Base-by-base conservation (phyloP, 2,888 invertebrate genomes). In the Microctonus brassicae region DNA sequence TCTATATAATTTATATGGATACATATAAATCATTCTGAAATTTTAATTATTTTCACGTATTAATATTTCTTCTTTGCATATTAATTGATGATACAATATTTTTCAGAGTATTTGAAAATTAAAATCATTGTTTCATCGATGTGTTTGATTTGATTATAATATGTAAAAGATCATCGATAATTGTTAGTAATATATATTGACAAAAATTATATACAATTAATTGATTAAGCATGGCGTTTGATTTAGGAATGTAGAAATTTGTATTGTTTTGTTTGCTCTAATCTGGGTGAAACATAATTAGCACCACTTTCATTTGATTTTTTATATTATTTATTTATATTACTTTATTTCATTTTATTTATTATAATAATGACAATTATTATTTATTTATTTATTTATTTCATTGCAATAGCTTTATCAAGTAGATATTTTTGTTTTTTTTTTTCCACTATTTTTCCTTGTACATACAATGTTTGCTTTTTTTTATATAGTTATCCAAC, bases 401-500 rank as follows among this genome's bases (percentile, higher is more conserved):
- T 33, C 57, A 39, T 55, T 57, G 26, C 39, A 24, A 65, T 60
- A 70, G 60, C 36, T n/a, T 47, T 58, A 58, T 60, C 55, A 61
- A 34, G 71, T 71, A 71, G 71, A 62, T 67, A 62, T 66, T 55
- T n/a, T n/a, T n/a, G n/a, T n/a, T n/a, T n/a, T n/a, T n/a, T n/a
- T n/a, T n/a, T n/a, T n/a, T n/a, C n/a, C n/a, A 39, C 55, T 78
- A 78, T 82, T 81, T 57, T 66, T 73, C 69, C 71, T 67, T 75
- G 81, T 85, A 82, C 80, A 82, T 84, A 83, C 82, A 83, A 84
- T 75, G 76, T 83, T 80, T 72, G 63, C 52, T 61, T 72, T 84
- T 84, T 80, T 76, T 72, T 83, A 82, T 86, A 83, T 88, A 90
- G 90, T 89, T 90, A 89, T 88, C 89, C 89, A 84, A 88, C 89